A percentile compares a stretch with the other conserved stretches of the same genome.
These are phyloP conservation scores for Caenorhabditis zanzibari DNA, from an alignment of 2,888 invertebrate species.

Conservation along the genomic window DNA sequence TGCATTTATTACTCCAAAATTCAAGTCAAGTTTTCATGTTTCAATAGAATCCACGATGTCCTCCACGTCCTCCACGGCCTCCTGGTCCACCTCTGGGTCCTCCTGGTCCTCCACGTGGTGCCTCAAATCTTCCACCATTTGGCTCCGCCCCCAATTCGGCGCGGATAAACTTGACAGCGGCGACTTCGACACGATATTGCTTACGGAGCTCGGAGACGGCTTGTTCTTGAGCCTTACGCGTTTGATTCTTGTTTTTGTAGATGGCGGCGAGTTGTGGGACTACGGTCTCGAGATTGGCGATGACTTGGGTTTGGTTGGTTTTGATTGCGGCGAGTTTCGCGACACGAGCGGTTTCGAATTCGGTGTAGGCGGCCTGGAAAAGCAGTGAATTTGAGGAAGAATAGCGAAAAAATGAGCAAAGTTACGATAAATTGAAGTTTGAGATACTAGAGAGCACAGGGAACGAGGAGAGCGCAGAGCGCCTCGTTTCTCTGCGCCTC, in stretches of 20 bases:
- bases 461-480: too few species aligned
- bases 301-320: constrained; percentile 54
- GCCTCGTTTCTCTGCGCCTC: too few species aligned
- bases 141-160: background rate
- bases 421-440: too few species aligned
- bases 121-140: background rate
- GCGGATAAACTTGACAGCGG: constrained; percentile 34
- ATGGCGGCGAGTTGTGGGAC: constrained; percentile 13
- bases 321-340: constrained; percentile 42
- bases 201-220: constrained; percentile 25
- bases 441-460: too few species aligned
- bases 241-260: constrained; percentile 38
- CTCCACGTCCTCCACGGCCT: background rate
- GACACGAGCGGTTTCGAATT: constrained; percentile 43
- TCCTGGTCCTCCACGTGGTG: background rate
- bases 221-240: constrained; percentile 24
- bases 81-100: background rate
- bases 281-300: constrained; percentile 40
- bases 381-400: background rate
- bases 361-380: constrained; percentile 43
- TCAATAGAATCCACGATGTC: constrained; percentile 9
- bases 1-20: too few species aligned
- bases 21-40: too few species aligned
- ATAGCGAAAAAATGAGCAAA: too few species aligned
- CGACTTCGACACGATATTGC: constrained; percentile 20